phyloP scores from a whole-genome alignment of 1,140 invertebrate genomes.

The Drosophila arawakana region DNA sequence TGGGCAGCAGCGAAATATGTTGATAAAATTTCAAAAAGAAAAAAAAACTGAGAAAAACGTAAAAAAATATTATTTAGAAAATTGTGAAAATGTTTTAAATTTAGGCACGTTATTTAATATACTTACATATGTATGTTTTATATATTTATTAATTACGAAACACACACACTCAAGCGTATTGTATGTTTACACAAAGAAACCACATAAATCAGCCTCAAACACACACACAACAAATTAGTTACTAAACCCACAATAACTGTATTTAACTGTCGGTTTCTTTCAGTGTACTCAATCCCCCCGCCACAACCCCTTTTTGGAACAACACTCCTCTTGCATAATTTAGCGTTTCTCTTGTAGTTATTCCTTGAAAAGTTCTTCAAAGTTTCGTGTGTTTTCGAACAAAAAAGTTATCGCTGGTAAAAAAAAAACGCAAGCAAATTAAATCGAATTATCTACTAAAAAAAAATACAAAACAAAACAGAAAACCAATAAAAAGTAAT shows the following conservation, averaged over 20 bases:
- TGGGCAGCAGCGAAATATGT: slow-evolving; percentile 67
- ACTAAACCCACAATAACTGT: slow-evolving; percentile 56
- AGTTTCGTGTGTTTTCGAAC: slow-evolving; percentile 70
- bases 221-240: slow-evolving; percentile 71
- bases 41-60: slow-evolving; percentile 25
- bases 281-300: slow-evolving; percentile 48
- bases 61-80: slow-evolving; percentile 71
- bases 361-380: slow-evolving; percentile 47
- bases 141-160: slow-evolving; percentile 64
- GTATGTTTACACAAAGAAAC: slow-evolving; percentile 33
- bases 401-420: slow-evolving; percentile 67
- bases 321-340: slow-evolving; percentile 33
- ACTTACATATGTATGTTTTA: slow-evolving; percentile 64
- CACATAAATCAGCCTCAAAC: slow-evolving; percentile 25
- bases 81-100: slow-evolving; percentile 75
- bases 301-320: slow-evolving; percentile 10
- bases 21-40: slow-evolving; percentile 41
- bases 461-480: background rate
- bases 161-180: slow-evolving; percentile 29
- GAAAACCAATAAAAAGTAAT: slow-evolving; percentile 27
- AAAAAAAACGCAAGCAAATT: slow-evolving; percentile 47
- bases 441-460: slow-evolving; percentile 67
- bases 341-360: slow-evolving; percentile 65
- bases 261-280: slow-evolving; percentile 73
- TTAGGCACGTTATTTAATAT: slow-evolving; percentile 75